Evolutionary conservation across 2,113 vertebrate genomes (phyloP).

Genomic region (Myocastor coypus): DNA sequence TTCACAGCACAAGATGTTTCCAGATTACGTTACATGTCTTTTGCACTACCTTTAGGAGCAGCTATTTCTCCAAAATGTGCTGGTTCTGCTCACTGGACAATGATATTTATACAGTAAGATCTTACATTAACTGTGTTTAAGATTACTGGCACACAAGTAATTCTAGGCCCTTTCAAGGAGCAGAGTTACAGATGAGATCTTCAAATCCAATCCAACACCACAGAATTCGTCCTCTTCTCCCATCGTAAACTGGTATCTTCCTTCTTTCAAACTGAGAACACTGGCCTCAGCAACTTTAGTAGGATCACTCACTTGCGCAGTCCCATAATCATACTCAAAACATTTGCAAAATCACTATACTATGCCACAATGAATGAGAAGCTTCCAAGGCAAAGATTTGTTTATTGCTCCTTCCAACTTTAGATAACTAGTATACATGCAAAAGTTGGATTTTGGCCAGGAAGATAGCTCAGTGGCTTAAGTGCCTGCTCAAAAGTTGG

Average conservation of each 20-base stretch:
- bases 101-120: conserved; percentile 43
- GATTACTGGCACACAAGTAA: background rate
- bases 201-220: conserved; percentile 4
- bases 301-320: conserved; percentile 33
- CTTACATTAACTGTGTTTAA: conserved; percentile 17
- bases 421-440: background rate
- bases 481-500: too few relatives aligned
- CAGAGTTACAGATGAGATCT: conserved; percentile 11
- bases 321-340: background rate
- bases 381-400: background rate
- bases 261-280: background rate
- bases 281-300: conserved; percentile 4
- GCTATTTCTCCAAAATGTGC: conserved; percentile 35
- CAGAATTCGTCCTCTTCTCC: background rate
- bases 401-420: background rate
- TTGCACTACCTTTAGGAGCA: background rate
- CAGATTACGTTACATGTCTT: background rate
- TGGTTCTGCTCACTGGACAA: background rate
- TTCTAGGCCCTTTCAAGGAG: background rate
- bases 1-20: background rate
- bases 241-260: background rate
- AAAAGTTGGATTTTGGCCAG: too few relatives aligned
- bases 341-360: conserved; percentile 13
- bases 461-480: too few relatives aligned
- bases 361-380: background rate